phyloP scores from a whole-genome alignment of 2,113 vertebrate genomes.

The Oncorhynchus kisutch region DNA sequence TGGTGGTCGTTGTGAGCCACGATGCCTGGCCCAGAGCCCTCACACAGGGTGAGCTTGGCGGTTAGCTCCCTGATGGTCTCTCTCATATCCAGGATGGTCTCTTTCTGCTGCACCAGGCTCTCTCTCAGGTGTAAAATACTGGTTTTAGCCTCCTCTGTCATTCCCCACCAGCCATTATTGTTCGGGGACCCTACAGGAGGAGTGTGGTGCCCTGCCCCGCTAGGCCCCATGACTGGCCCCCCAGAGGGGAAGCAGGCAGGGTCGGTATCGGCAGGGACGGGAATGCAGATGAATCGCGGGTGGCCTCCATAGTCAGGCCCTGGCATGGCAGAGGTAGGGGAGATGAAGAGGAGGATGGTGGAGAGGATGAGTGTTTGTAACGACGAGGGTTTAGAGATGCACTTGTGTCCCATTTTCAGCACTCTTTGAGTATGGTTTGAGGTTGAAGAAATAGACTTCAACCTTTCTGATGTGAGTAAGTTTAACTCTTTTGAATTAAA shows the following conservation, averaged over 20 bases:
- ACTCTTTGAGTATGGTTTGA: conserved; percentile 2
- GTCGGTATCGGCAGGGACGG: conserved; percentile 74
- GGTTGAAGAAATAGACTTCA: conserved; percentile 27
- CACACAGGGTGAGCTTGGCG: conserved; percentile 77
- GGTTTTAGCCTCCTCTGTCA: conserved; percentile 78
- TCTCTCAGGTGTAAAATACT: conserved; percentile 80
- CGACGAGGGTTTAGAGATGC: conserved; percentile 11
- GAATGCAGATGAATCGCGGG: conserved; percentile 79
- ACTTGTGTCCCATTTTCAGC: conserved; percentile 45
- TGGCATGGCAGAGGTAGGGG: conserved; percentile 27
- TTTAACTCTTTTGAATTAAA: background rate
- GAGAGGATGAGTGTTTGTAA: background rate
- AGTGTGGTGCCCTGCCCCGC: conserved; percentile 52
- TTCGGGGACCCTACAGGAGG: conserved; percentile 40
- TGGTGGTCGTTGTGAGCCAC: conserved; percentile 49
- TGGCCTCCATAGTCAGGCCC: conserved; percentile 53
- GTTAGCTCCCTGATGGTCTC: conserved; percentile 81
- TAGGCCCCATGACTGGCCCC: conserved; percentile 43
- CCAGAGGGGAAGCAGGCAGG: conserved; percentile 68
- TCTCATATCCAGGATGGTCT: conserved; percentile 80
- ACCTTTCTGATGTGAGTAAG: conserved; percentile 9
- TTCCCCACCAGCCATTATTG: conserved; percentile 64
- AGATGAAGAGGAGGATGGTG: conserved; percentile 33
- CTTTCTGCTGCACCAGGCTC: conserved; percentile 79
- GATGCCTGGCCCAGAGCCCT: conserved; percentile 62